Evolutionary conservation across 2,113 vertebrate genomes (phyloP).

Genomic region (Cichladusa arquata): DNA sequence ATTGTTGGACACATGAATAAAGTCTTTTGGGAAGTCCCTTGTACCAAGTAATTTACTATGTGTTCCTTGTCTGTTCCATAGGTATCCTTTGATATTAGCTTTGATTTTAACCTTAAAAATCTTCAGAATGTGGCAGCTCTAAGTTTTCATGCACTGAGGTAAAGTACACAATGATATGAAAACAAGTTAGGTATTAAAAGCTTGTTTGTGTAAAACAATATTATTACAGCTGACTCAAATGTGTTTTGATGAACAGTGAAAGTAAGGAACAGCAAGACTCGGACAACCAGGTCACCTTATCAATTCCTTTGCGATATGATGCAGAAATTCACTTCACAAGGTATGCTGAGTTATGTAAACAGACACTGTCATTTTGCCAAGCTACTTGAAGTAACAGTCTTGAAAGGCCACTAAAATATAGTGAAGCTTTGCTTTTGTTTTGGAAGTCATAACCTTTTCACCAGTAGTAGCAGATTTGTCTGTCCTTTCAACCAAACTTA

Average conservation of each 20-base stretch:
- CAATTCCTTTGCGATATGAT: slow-evolving; percentile 81
- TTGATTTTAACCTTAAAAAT: slow-evolving; percentile 85
- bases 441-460: neutral
- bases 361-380: neutral
- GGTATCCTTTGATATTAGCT: slow-evolving; percentile 84
- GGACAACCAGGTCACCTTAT: slow-evolving; percentile 79
- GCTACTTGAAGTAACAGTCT: neutral
- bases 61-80: slow-evolving; percentile 45
- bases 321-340: slow-evolving; percentile 84
- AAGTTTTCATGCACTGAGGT: slow-evolving; percentile 83
- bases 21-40: neutral
- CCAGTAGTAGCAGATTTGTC: neutral
- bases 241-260: slow-evolving; percentile 75
- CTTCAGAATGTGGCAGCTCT: slow-evolving; percentile 76
- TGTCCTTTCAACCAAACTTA: neutral
- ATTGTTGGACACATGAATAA: neutral
- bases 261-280: slow-evolving; percentile 74
- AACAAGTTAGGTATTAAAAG: neutral
- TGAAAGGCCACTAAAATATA: neutral
- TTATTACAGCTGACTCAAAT: neutral
- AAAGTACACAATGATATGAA: neutral
- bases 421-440: neutral
- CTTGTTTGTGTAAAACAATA: neutral
- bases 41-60: neutral
- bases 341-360: slow-evolving; percentile 58